A percentile compares a stretch with the other conserved stretches of the same genome.
Evolutionary conservation across 2,797 vertebrate species (phyloP).

Genomic region (Oreonectes daqikongensis): DNA sequence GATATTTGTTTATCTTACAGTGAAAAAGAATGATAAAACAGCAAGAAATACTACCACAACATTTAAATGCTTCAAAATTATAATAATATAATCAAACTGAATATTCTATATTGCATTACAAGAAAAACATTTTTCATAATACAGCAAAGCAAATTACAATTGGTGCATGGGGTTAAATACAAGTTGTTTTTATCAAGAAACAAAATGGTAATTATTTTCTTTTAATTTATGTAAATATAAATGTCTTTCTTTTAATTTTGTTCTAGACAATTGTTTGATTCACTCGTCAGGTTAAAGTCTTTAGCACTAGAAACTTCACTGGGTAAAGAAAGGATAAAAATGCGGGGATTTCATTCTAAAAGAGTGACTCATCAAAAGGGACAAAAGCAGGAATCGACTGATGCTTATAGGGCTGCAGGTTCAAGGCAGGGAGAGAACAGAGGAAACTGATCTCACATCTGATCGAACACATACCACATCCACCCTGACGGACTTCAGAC

Average conservation of each 20-base stretch:
- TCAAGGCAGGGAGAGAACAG: not conserved
- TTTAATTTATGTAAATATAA: too few species aligned
- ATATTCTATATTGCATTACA: not conserved
- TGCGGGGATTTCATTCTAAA: not conserved
- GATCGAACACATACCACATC: constrained; percentile 85
- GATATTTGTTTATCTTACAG: not conserved
- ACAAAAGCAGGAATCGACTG: not conserved
- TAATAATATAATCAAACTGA: not conserved
- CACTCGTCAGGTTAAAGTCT: not conserved
- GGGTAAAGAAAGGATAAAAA: not conserved
- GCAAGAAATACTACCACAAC: too few species aligned
- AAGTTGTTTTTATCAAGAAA: too few species aligned
- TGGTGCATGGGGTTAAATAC: too few species aligned
- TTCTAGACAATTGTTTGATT: not conserved
- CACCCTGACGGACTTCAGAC: constrained; percentile 85
- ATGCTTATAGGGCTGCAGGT: not conserved
- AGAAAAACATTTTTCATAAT: too few species aligned
- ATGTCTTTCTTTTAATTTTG: not conserved
- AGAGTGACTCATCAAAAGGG: not conserved
- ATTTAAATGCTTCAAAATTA: too few species aligned
- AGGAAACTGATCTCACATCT: constrained; percentile 11
- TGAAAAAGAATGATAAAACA: too few species aligned
- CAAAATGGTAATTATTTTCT: too few species aligned
- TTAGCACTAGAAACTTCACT: not conserved
- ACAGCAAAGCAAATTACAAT: too few species aligned